Conservation (phyloP, 2,113 vertebrate genomes). For the Spea bombifrons region DNA sequence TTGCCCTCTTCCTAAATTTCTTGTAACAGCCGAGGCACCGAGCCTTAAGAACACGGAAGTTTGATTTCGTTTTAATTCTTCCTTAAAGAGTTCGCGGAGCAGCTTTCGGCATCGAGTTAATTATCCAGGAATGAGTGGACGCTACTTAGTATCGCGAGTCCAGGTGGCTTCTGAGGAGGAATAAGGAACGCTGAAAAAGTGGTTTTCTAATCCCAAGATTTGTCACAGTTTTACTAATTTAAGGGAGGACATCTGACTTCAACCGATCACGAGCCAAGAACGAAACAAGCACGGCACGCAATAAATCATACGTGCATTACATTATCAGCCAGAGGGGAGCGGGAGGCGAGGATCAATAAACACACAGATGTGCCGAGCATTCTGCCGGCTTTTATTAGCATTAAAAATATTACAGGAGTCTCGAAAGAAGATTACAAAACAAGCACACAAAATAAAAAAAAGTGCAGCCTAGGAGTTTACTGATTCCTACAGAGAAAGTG, state of each 20-base stretch:
- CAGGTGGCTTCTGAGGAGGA: not conserved
- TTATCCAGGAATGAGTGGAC: no score
- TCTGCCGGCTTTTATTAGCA: not conserved
- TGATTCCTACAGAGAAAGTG: no score
- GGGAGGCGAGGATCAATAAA: slow-evolving; percentile 14
- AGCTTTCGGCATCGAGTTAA: no score
- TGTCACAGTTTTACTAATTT: slow-evolving; percentile 16
- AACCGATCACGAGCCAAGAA: slow-evolving; percentile 10
- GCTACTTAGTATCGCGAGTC: not conserved
- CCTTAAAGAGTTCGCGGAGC: no score
- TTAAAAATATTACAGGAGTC: not conserved
- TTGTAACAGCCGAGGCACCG: no score
- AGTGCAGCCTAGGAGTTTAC: not conserved
- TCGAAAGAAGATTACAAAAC: not conserved
- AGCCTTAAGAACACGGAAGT: no score
- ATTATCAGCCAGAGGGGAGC: slow-evolving; percentile 9
- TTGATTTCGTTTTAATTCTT: no score
- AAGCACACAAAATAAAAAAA: not conserved
- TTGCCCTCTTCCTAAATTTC: no score
- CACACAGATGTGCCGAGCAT: not conserved
- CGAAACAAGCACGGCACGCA: not conserved
- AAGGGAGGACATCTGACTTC: slow-evolving; percentile 15
- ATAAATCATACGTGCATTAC: slow-evolving; percentile 25
- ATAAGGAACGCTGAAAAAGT: not conserved
- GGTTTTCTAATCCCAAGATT: not conserved